Evolutionary conservation across 2,797 vertebrate genomes (phyloP), one percentile per base, ranked within the genome.

Genomic region (Neosilurus mollespiculum): DNA sequence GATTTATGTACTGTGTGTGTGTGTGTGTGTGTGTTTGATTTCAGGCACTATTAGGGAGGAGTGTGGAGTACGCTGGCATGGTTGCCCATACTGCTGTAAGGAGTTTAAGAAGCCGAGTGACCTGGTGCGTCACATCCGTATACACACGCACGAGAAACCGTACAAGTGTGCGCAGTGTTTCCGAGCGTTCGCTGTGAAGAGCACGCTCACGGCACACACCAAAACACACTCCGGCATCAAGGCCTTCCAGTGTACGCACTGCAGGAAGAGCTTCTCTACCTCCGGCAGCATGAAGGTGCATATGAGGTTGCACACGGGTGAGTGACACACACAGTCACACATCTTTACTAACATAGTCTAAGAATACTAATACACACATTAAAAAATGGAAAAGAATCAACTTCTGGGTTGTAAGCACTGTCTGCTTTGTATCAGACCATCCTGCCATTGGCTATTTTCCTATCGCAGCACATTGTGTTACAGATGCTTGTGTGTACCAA

Each of bases 161-260:
- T 99, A 97, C 93, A 99, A 98, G 93, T 99, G 98, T 91, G 97
- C 98, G 69, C 98, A 99, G 93, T 99, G 98, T 92, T 99, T 99
- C 93, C 93, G 98, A 76, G 97, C 98, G 66, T 99, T 99, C 20
- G 98, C 98, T 0, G 98, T 99, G 79, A 99, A 99, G 93, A 99
- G 98, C 78, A 99, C 98, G 22, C 97, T 99, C 59, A 99, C 98
- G 0, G 98, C 98, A 67, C 98, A 99, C 89, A 97, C 97, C 93
- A 99, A 99, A 92, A 99, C 98, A 3, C 98, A 99, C 91, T 96
- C 96, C 1, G 98, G 98, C 86, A 95, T 99, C 91, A 99, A 99
- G 93, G 97, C 97, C 83, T 99, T 99, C 82, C 96, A 97, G 94
- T 99, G 98, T 92, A 96, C 96, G 85, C 95, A 92, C 93, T 99